These are phyloP conservation scores for Crotalus viridis DNA, from an alignment of 2,113 vertebrate species.

Conservation along the genomic window DNA sequence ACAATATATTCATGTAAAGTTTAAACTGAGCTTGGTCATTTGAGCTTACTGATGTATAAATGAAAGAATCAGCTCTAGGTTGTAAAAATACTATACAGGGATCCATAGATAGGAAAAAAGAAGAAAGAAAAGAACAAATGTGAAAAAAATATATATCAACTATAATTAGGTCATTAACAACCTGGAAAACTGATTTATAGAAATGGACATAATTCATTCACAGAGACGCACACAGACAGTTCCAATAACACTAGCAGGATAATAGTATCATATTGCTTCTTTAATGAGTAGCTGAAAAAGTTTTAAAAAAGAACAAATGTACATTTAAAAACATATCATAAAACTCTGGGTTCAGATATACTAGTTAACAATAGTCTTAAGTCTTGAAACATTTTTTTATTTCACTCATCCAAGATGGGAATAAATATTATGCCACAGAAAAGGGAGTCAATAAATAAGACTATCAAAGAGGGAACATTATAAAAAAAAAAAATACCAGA, in stretches of 20 bases:
- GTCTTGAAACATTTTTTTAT: slow-evolving; percentile 25
- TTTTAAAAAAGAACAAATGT: not conserved
- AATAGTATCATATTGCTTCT: not conserved
- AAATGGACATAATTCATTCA: slow-evolving; percentile 25
- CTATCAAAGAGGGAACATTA: slow-evolving; percentile 15
- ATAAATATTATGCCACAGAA: slow-evolving; percentile 1
- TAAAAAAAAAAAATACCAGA: slow-evolving; percentile 6
- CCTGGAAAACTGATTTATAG: slow-evolving; percentile 21
- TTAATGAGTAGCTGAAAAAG: not conserved
- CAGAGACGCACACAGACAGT: not conserved
- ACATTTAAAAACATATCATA: slow-evolving; percentile 33
- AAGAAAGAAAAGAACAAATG: not conserved
- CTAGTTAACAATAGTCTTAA: not conserved
- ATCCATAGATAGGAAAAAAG: not conserved
- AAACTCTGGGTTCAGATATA: slow-evolving; percentile 24
- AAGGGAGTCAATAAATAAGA: slow-evolving; percentile 44
- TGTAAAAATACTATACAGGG: slow-evolving; percentile 28
- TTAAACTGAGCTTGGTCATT: slow-evolving; percentile 26
- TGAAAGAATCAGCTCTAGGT: slow-evolving; percentile 7
- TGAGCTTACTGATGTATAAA: not conserved
- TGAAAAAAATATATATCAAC: not conserved
- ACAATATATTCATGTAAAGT: not conserved
- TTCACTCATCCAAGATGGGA: slow-evolving; percentile 25
- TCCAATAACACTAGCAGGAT: slow-evolving; percentile 10
- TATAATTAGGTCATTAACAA: slow-evolving; percentile 20